phyloP scores from a whole-genome alignment of 2,888 invertebrate species.

The Tetragonula carbonaria region DNA sequence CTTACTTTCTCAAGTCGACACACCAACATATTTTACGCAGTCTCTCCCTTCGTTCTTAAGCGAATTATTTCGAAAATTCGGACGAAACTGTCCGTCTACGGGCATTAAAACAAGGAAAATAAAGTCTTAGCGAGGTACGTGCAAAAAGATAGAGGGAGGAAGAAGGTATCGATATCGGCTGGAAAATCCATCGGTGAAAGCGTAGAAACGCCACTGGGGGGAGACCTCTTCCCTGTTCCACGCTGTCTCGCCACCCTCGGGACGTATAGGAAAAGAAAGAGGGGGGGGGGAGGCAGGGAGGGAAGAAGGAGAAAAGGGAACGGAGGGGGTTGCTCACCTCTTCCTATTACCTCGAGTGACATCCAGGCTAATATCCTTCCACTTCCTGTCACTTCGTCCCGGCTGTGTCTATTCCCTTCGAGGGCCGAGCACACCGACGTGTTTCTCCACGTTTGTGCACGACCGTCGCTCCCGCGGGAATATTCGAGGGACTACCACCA shows the following conservation, averaged over 20 bases:
- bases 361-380: conserved; percentile 80
- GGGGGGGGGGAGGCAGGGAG: background rate
- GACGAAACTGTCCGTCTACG: background rate
- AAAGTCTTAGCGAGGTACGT: background rate
- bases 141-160: background rate
- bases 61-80: conserved; percentile 7
- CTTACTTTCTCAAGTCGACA: no score
- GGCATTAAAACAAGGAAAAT: conserved; percentile 22
- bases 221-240: conserved; percentile 54
- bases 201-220: conserved; percentile 37
- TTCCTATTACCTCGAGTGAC: conserved; percentile 75
- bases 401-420: conserved; percentile 68
- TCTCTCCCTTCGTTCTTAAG: no score
- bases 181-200: conserved; percentile 57
- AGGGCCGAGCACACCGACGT: conserved; percentile 3
- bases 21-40: no score
- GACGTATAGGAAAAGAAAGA: conserved; percentile 52
- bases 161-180: conserved; percentile 53
- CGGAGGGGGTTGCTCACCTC: conserved; percentile 59
- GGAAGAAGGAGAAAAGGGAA: conserved; percentile 8
- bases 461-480: conserved; percentile 37
- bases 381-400: conserved; percentile 76
- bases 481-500: conserved; percentile 48
- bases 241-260: conserved; percentile 62
- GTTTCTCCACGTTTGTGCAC: background rate